Conservation (phyloP, 2,113 vertebrate genomes). For the human (Homo sapiens) region DNA sequence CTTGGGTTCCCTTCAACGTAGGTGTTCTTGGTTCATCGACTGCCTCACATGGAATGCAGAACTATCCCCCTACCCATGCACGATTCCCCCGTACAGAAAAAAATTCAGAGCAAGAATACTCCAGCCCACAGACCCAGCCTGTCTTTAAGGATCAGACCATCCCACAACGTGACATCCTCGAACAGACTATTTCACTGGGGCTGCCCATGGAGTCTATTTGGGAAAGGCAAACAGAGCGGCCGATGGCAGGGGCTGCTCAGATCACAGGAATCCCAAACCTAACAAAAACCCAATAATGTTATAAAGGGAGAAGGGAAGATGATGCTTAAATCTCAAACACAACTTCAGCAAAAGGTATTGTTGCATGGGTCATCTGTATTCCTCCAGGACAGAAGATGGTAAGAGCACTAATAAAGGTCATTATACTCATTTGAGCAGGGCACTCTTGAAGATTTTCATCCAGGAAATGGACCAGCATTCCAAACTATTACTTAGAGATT, state of each 20-base stretch:
- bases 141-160: not conserved
- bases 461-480: constrained; percentile 46
- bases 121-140: not conserved
- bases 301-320: not conserved
- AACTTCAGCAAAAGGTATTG: not conserved
- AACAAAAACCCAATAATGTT: not conserved
- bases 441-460: not conserved
- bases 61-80: too few species aligned
- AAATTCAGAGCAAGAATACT: not conserved
- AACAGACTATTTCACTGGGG: not conserved
- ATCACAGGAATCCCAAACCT: not conserved
- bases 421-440: not conserved
- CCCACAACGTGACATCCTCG: not conserved
- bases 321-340: not conserved
- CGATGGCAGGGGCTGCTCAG: not conserved
- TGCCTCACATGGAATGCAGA: not conserved
- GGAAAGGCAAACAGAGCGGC: not conserved
- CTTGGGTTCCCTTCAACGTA: not conserved
- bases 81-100: not conserved
- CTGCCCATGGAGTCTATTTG: too few species aligned
- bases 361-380: not conserved
- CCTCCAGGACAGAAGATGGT: not conserved
- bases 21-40: not conserved
- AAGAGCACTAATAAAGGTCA: not conserved
- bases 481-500: constrained; percentile 35